These are phyloP conservation scores for Diadophis punctatus DNA, from an alignment of 2,113 vertebrate species.

Conservation along the genomic window DNA sequence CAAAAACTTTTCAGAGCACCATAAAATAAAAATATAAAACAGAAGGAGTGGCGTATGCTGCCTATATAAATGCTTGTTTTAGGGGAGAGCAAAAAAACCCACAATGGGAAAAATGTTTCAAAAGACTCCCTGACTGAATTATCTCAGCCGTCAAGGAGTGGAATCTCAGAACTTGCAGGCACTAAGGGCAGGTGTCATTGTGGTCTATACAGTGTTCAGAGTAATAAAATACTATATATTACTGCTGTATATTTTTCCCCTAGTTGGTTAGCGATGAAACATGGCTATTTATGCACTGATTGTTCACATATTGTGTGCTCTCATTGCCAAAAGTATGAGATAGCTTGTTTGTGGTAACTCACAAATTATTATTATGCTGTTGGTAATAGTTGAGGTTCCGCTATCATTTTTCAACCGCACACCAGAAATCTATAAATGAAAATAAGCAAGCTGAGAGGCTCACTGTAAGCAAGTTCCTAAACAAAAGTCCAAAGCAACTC, in stretches of 20 bases:
- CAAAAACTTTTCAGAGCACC: not conserved
- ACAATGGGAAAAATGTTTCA: not conserved
- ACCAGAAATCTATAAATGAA: not conserved
- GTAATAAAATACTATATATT: not conserved
- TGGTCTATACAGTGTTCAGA: not conserved
- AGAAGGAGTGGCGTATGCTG: not conserved
- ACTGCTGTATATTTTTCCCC: not conserved
- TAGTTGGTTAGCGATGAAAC: not conserved
- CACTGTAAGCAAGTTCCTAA: not conserved
- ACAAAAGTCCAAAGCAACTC: not conserved
- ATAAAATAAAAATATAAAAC: not conserved
- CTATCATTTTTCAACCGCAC: not conserved
- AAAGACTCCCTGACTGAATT: not conserved
- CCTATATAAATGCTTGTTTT: not conserved
- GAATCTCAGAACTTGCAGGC: not conserved
- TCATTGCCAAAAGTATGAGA: not conserved
- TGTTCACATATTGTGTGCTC: not conserved
- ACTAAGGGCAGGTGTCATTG: not conserved
- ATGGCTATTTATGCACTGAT: not conserved
- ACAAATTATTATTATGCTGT: not conserved
- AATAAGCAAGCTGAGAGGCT: not conserved
- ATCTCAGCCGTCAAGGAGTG: not conserved
- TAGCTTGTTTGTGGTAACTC: not conserved
- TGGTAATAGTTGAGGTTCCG: not conserved
- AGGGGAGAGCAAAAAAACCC: not conserved